Evolutionary conservation across 2,113 vertebrate genomes (phyloP), one percentile per base, ranked within the genome.

Genomic region (Pterocles burchelli): DNA sequence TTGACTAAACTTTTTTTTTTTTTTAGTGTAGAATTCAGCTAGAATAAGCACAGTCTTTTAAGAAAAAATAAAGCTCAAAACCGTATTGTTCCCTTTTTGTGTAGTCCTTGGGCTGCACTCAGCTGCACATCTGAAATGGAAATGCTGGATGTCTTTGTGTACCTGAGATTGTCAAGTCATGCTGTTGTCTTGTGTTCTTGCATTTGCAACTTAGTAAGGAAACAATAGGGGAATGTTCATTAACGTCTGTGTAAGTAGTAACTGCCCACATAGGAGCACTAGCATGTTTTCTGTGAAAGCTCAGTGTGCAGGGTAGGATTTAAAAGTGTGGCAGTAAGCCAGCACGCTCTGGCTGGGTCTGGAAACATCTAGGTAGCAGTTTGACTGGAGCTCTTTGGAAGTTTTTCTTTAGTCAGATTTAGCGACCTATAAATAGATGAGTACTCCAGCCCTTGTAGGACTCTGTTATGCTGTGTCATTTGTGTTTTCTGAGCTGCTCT

Each of bases 291-390:
- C 76, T 89, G 89, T 7, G 45, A 86, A 90, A 95, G 73, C 93
- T 82, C 80, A 77, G 4, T 2, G 22, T 82, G n/a, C 81, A 72
- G 79, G 59, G 59, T 63, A 86, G 90, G 86, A 80, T 93, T 93
- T 86, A 62, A 92, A 93, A 88, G n/a, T 17, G 15, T 80, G 93
- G 86, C 95, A 88, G 65, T 43, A 48, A 84, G 90, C 88, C 90
- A 97, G 86, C 43, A 59, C 2, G 4, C 79, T 57, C 83, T 70
- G 83, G 46, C 83, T 95, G 83, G 59, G 76, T 33, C 70, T 93
- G 86, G 86, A 95, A 96, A 59, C 86, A 51, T 84, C 94, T 92
- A 87, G 93, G 96, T 95, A 90, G 79, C 86, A 92, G 92, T 97
- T 80, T 92, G 94, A 90, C 82, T 94, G 84, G 72, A 88, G 88